phyloP scores from a whole-genome alignment of 2,888 invertebrate species.

The Agrochola macilenta region DNA sequence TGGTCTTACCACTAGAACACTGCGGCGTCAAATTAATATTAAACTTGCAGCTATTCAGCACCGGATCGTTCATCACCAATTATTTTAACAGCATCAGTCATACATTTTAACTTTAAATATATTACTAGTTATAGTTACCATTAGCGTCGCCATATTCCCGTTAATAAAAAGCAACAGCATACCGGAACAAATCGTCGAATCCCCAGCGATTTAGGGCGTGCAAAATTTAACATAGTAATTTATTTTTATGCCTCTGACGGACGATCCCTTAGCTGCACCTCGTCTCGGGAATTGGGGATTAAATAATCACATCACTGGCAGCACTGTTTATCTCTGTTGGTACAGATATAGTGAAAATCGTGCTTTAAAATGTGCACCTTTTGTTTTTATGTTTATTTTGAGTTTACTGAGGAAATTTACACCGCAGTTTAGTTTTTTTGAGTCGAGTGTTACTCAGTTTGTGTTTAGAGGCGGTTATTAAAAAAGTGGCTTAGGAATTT shows the following conservation, averaged over 20 bases:
- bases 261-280: slow-evolving; percentile 75
- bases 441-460: too few relatives aligned
- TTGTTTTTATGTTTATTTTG: slow-evolving; percentile 44
- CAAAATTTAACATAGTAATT: slow-evolving; percentile 89
- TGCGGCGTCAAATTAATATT: background rate
- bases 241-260: slow-evolving; percentile 86
- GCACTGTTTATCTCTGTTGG: slow-evolving; percentile 79
- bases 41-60: background rate
- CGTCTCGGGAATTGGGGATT: slow-evolving; percentile 79
- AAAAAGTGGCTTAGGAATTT: too few relatives aligned
- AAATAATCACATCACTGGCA: slow-evolving; percentile 83
- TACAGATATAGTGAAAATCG: slow-evolving; percentile 66
- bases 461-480: too few relatives aligned
- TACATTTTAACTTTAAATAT: slow-evolving; percentile 66
- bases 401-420: slow-evolving; percentile 19
- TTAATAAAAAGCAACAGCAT: slow-evolving; percentile 83
- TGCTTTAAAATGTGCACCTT: slow-evolving; percentile 45
- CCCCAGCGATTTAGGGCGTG: slow-evolving; percentile 85
- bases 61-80: slow-evolving; percentile 11
- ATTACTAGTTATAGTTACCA: slow-evolving; percentile 68
- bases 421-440: too few relatives aligned
- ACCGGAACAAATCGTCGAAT: slow-evolving; percentile 84
- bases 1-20: too few relatives aligned
- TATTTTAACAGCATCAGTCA: slow-evolving; percentile 10
- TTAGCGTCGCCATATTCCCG: slow-evolving; percentile 76